Evolutionary conservation across 2,797 vertebrate genomes (phyloP).

Genomic region (Melanotaenia pygmaea): DNA sequence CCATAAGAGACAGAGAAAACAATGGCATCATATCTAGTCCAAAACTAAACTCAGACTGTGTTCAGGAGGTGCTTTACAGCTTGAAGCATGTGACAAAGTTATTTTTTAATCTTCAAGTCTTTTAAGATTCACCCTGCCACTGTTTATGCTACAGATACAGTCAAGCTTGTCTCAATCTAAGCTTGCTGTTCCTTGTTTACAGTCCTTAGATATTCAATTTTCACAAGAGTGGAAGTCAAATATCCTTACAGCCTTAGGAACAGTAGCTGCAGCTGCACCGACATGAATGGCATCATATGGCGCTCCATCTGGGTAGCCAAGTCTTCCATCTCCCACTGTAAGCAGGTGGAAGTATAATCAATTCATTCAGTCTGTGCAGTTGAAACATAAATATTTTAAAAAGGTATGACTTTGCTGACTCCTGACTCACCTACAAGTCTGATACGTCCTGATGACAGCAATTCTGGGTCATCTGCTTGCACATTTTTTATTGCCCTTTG

Average conservation of each 20-base stretch:
- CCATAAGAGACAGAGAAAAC: not conserved
- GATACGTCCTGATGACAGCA: conserved; percentile 87
- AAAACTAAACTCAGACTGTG: not conserved
- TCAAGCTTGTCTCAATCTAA: not conserved
- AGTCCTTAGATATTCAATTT: not conserved
- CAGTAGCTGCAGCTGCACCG: conserved; percentile 87
- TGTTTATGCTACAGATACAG: not conserved
- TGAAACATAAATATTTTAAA: conserved; percentile 10
- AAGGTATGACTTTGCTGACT: not conserved
- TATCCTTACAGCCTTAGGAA: conserved; percentile 87
- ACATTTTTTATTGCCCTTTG: conserved; percentile 86
- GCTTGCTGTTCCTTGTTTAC: not conserved
- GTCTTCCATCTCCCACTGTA: conserved; percentile 89
- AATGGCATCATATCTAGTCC: not conserved
- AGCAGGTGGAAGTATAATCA: conserved; percentile 10
- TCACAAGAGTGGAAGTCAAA: not conserved
- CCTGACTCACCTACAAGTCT: conserved; percentile 85
- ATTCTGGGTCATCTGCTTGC: conserved; percentile 83
- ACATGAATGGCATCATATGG: conserved; percentile 93
- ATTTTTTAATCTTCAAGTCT: not conserved
- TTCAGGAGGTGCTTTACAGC: not conserved
- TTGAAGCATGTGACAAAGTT: not conserved
- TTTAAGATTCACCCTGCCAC: not conserved
- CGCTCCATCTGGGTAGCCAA: conserved; percentile 86
- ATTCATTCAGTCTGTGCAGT: not conserved